Evolutionary conservation across 1,140 invertebrate species (phyloP).

Genomic region (Euwallacea fornicatus): DNA sequence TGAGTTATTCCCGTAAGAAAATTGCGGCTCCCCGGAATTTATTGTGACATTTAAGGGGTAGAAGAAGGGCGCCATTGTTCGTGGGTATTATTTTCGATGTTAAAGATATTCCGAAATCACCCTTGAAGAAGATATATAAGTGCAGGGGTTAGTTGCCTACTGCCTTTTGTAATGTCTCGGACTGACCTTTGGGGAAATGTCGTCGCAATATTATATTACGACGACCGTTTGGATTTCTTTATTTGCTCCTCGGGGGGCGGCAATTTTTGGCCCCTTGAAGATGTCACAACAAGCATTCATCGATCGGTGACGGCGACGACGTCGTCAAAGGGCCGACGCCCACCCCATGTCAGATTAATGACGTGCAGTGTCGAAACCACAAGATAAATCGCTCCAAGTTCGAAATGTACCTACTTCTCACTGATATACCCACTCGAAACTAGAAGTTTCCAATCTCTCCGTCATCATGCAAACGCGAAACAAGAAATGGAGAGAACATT

Average conservation of each 20-base stretch:
- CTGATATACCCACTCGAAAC: neutral
- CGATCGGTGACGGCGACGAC: conserved; percentile 42
- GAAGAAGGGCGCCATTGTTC: conserved; percentile 37
- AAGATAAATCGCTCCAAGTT: conserved; percentile 41
- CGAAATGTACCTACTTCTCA: conserved; percentile 3
- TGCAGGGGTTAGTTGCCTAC: conserved; percentile 43
- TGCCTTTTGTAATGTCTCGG: conserved; percentile 42
- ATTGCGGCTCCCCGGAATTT: conserved; percentile 36
- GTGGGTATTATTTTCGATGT: conserved; percentile 40
- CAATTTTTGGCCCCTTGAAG: conserved; percentile 37
- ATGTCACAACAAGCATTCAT: conserved; percentile 44
- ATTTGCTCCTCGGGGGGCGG: conserved; percentile 12
- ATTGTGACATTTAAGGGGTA: conserved; percentile 37
- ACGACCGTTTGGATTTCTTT: conserved; percentile 23
- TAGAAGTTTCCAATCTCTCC: neutral
- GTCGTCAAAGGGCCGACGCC: conserved; percentile 41
- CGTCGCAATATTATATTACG: conserved; percentile 28
- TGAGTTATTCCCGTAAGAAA: conserved; percentile 37
- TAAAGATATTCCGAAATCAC: conserved; percentile 44
- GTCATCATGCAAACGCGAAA: conserved; percentile 17
- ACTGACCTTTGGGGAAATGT: conserved; percentile 47
- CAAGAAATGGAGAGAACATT: conserved; percentile 21
- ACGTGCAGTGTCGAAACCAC: conserved; percentile 42
- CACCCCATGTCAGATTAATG: conserved; percentile 44
- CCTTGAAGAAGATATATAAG: conserved; percentile 47